Conservation (phyloP, 2,797 vertebrate genomes). For the Molossus molossus region DNA sequence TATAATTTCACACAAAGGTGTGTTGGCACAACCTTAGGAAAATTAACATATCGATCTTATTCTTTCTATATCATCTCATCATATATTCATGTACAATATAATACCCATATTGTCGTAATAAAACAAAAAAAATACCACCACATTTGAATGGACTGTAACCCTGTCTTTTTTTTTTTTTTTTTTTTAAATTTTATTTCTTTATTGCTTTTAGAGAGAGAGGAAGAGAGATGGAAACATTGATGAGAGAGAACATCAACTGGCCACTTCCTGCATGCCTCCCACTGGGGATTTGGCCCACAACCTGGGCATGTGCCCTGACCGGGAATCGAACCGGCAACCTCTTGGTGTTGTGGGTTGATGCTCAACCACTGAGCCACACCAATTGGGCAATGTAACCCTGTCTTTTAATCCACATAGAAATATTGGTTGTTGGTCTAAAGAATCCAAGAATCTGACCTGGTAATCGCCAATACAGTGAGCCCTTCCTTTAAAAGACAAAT, state of each 20-base stretch:
- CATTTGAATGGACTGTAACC: neutral
- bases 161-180: neutral
- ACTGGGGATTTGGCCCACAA: no score
- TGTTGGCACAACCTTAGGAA: neutral
- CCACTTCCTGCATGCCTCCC: no score
- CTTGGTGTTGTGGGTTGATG: no score
- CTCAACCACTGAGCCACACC: no score
- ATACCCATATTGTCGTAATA: conserved; percentile 7
- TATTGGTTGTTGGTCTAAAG: neutral
- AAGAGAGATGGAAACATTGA: no score
- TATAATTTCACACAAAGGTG: conserved; percentile 25
- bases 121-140: neutral
- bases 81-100: neutral
- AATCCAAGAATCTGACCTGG: neutral
- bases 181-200: no score
- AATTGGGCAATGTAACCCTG: neutral
- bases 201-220: no score
- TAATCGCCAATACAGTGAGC: neutral
- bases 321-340: no score
- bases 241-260: no score
- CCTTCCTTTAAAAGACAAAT: neutral
- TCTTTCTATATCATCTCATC: conserved; percentile 9
- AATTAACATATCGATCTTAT: conserved; percentile 12
- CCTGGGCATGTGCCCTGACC: no score
- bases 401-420: neutral